phyloP scores from a whole-genome alignment of 2,888 invertebrate genomes.

The Philereme vetulata region DNA sequence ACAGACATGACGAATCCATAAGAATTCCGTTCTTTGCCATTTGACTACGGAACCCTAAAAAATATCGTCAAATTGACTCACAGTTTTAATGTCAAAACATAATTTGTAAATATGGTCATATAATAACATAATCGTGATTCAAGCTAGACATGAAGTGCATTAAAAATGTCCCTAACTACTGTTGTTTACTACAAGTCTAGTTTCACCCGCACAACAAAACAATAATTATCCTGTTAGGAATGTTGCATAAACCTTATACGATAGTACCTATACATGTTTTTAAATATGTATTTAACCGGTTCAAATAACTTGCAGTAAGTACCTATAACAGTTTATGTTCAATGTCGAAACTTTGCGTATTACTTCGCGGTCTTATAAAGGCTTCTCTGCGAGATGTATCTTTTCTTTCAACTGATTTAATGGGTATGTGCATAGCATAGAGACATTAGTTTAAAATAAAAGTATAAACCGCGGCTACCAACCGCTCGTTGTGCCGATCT shows the following conservation, averaged over 20 bases:
- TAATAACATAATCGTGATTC: background rate
- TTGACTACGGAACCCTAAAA: too few species aligned
- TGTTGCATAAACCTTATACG: conserved; percentile 49
- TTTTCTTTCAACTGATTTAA: conserved; percentile 4
- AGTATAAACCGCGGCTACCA: too few species aligned
- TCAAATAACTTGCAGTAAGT: conserved; percentile 35
- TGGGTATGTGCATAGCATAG: too few species aligned
- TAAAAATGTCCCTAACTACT: background rate
- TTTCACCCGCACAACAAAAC: conserved; percentile 36
- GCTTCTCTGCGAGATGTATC: conserved; percentile 11
- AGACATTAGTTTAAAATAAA: too few species aligned
- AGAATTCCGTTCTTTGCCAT: too few species aligned
- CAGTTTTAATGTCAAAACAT: conserved; percentile 12
- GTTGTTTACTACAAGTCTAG: conserved; percentile 11
- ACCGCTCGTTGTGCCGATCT: too few species aligned
- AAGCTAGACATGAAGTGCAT: conserved; percentile 1
- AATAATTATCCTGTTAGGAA: conserved; percentile 55
- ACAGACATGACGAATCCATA: too few species aligned
- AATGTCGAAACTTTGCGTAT: conserved; percentile 26
- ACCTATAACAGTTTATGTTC: conserved; percentile 30
- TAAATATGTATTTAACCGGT: conserved; percentile 40
- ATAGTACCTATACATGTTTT: conserved; percentile 33
- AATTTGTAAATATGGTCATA: background rate
- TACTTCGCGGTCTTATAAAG: conserved; percentile 26
- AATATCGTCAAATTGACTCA: conserved; percentile 2